Base-by-base conservation (phyloP, 2,113 vertebrate species). In the Cebus imitator region DNA sequence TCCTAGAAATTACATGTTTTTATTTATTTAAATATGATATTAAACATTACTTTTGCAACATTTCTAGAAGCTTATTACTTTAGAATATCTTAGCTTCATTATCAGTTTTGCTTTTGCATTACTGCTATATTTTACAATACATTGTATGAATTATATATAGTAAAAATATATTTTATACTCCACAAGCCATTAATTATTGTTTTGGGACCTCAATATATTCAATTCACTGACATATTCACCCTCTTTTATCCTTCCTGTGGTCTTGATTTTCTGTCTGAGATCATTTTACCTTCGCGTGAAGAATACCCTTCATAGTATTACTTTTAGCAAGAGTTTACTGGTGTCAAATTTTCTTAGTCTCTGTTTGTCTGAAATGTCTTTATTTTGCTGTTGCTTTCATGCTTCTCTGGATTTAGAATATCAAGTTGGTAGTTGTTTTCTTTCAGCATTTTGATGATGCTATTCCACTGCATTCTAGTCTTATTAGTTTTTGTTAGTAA, bases 381-480 rank as follows among this genome's bases (percentile, higher is more conserved):
- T 81, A 35, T 30, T 85, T 86, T 64, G 6, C 50, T 58, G 75
- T 83, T 83, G 35, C n/a, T 73, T 89, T 80, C 23, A 21, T 57
- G 68, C 78, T 78, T 72, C 23, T 87, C 23, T 87, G 21, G 70
- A 52, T 92, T 8, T 94, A 52, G 58, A 92, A 91, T 52, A 78
- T 91, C 45, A 20, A 84, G 18, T 73, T 61, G 9, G 50, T 52
- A 79, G 8, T 85, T 78, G 55, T 37, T 73, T 81, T 43, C 43
- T 93, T 79, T 90, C 64, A 80, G 23, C 23, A 94, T 81, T 94
- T 96, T 86, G 61, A 90, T 90, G 21, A 45, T 82, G 7, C 9
- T 75, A 37, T 57, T 83, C 13, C 8, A 57, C 3, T 78, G 52
- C 52, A 55, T 90, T 94, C n/a, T 90, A 66, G 8, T 5, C 78